phyloP scores from a whole-genome alignment of 2,888 invertebrate species.

The Chymomyza caudatula region DNA sequence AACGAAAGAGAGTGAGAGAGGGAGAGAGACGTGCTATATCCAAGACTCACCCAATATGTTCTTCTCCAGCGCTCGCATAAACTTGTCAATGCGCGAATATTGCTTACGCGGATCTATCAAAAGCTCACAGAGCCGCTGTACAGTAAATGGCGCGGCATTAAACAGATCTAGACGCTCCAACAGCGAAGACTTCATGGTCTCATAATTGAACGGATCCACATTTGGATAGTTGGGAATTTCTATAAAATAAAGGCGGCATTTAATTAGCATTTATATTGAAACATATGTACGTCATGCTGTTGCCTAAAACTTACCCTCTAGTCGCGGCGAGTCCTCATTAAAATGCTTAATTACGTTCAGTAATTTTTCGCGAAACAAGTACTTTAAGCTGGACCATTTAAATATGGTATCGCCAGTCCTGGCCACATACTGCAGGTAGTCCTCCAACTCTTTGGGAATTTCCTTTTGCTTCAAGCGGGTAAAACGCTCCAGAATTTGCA shows the following conservation, averaged over 20 bases:
- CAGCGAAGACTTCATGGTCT: conserved; percentile 90
- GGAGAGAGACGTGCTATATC: neutral
- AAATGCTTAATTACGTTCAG: conserved; percentile 92
- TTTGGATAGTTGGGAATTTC: conserved; percentile 93
- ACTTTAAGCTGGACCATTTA: conserved; percentile 93
- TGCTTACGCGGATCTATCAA: conserved; percentile 94
- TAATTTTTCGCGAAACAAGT: conserved; percentile 92
- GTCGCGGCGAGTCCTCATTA: conserved; percentile 86
- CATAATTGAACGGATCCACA: conserved; percentile 93
- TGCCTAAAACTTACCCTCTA: conserved; percentile 70
- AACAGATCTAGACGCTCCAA: conserved; percentile 90
- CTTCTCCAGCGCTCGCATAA: conserved; percentile 97
- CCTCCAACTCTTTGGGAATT: conserved; percentile 92
- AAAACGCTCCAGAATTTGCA: conserved; percentile 90
- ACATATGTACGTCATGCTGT: neutral
- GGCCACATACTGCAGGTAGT: conserved; percentile 91
- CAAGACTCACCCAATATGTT: conserved; percentile 83
- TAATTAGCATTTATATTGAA: neutral
- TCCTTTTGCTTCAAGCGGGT: conserved; percentile 87
- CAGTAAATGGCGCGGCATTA: conserved; percentile 95
- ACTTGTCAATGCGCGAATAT: conserved; percentile 97
- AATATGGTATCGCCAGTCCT: conserved; percentile 96
- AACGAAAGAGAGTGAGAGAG: neutral
- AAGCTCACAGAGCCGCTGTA: conserved; percentile 96
- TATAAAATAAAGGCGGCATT: conserved; percentile 64